Base-by-base conservation (phyloP, 2,113 vertebrate genomes). In the Cinclus cinclus region DNA sequence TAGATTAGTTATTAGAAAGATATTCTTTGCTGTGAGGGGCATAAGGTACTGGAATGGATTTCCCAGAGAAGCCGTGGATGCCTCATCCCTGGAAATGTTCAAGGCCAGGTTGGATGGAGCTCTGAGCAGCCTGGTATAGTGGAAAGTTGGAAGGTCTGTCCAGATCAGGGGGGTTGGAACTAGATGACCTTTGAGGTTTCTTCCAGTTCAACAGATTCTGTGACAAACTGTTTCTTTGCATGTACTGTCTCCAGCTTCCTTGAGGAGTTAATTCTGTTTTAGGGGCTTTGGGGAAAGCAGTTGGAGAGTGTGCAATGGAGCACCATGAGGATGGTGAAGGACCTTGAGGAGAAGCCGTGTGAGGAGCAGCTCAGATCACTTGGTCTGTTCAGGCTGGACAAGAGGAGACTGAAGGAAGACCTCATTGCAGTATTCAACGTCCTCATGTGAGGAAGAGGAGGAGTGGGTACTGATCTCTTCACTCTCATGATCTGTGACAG, bases 291-390 rank as follows among this genome's bases (percentile, higher is more conserved):
- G 39, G 20, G 33, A 69, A 47, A 71, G 22, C n/a, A 37, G 16
- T 35, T 37, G 6, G 22, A 68, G 30, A 18, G 37, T 19, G 13
- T 49, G 68, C 22, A 28, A 2, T 44, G 25, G 24, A 35, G 24
- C 4, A 7, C 24, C n/a, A 24, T 7, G 13, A 58, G 27, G 18
- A 33, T 37, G 44, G 4, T 44, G 50, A 42, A 65, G 42, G 42
- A 11, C 52, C 31, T 50, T 35, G 35, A 58, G 44, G 11, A 20
- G 25, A 62, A 62, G 8, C 28, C 0, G 0, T 25, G 15, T 52
- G 47, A 65, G 22, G 33, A 44, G 37, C 33, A 74, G 19, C 33
- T 58, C 33, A 65, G 12, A 7, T 27, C 39, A 10, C 37, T 65
- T 65, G 11, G 5, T 73, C 39, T 74, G 27, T 33, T 74, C 33